phyloP scores from a whole-genome alignment of 2,888 invertebrate genomes.

The Acrocyrtus sp. region DNA sequence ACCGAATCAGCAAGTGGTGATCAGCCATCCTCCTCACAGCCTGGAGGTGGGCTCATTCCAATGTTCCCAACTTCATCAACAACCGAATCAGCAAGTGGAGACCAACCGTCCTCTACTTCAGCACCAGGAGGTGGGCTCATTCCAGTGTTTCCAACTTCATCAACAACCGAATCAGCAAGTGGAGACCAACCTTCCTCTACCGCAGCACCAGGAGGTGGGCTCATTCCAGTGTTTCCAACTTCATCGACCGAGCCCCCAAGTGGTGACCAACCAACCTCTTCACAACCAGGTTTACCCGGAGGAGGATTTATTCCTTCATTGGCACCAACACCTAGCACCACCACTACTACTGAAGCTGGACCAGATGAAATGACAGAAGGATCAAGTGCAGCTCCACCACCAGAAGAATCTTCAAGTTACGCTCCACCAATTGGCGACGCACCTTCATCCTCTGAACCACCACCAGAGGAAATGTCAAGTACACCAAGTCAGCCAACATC shows the following conservation, averaged over 20 bases:
- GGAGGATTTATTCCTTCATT: constrained; percentile 11
- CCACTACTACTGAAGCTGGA: not conserved
- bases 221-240: constrained; percentile 13
- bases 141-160: constrained; percentile 8
- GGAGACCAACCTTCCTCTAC: constrained; percentile 6
- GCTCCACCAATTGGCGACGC: not conserved
- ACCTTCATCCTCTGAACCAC: constrained; percentile 15
- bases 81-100: constrained; percentile 6
- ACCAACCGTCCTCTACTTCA: constrained; percentile 1
- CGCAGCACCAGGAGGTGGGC: not conserved
- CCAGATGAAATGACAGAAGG: not conserved
- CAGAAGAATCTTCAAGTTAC: constrained; percentile 3
- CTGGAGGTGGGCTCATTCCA: constrained; percentile 18
- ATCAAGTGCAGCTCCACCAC: not conserved
- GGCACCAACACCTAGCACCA: constrained; percentile 14
- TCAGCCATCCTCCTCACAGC: constrained; percentile 4
- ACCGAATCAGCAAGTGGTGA: constrained; percentile 9
- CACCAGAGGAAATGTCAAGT: constrained; percentile 2
- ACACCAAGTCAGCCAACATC: not conserved
- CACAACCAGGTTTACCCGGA: constrained; percentile 34
- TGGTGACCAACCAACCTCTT: constrained; percentile 17
- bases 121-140: constrained; percentile 5
- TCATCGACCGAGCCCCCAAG: constrained; percentile 11
- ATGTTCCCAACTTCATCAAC: not conserved
- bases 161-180: constrained; percentile 9